A percentile compares a stretch with the other conserved stretches of the same genome.
These are phyloP conservation scores for Tachuris rubrigastra DNA, from an alignment of 2,113 vertebrate species.

Conservation along the genomic window DNA sequence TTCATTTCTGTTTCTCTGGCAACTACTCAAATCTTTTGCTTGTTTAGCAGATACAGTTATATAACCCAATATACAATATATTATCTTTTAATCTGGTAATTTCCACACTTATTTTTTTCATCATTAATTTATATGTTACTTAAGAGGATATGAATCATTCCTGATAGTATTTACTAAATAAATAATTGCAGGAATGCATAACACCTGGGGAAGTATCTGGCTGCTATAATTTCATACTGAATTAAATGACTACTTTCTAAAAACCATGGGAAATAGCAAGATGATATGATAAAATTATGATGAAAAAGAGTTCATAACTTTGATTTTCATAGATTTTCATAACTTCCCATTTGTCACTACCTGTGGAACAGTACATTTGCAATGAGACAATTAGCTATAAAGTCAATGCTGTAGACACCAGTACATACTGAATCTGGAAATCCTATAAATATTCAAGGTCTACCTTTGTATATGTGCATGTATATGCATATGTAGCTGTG, in stretches of 20 bases:
- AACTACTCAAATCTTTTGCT: neutral
- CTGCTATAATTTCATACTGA: neutral
- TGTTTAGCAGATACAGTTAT: neutral
- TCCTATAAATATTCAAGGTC: neutral
- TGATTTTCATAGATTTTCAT: neutral
- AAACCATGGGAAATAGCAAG: neutral
- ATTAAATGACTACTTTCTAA: neutral
- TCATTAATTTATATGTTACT: neutral
- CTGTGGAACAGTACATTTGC: neutral
- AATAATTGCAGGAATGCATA: neutral
- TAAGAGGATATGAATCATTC: neutral
- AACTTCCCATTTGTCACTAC: neutral
- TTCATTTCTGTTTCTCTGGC: neutral
- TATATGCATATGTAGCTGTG: neutral
- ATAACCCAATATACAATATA: neutral
- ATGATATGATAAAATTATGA: neutral
- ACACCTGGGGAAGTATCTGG: neutral
- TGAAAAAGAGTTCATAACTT: neutral
- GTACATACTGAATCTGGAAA: neutral
- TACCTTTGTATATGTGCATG: neutral
- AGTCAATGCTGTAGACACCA: neutral
- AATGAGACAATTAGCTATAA: neutral
- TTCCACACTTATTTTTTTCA: neutral
- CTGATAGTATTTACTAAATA: neutral
- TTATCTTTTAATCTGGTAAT: neutral